A percentile compares a stretch with the other conserved stretches of the same genome.
These are phyloP conservation scores for Drosophila carrolli DNA, from an alignment of 1,140 invertebrate genomes.

Conservation along the genomic window DNA sequence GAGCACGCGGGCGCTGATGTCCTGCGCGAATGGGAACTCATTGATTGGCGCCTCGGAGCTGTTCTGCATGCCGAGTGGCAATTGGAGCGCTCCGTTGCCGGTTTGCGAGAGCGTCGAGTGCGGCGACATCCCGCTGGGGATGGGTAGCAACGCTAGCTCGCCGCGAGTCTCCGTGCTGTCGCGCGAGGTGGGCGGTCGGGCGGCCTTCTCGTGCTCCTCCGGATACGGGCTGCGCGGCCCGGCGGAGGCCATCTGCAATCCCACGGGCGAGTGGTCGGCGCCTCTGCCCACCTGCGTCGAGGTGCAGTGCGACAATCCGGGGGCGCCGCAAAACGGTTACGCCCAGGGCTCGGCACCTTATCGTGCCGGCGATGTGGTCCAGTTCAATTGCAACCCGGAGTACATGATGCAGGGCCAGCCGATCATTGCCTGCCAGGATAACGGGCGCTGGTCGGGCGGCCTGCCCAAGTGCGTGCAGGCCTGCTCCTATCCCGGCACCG, in stretches of 20 bases:
- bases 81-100: conserved; percentile 92
- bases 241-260: conserved; percentile 90
- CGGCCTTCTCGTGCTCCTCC: conserved; percentile 91
- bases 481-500: conserved; percentile 93
- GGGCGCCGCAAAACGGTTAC: conserved; percentile 90
- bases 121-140: conserved; percentile 87
- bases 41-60: conserved; percentile 90
- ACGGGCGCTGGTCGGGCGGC: conserved; percentile 93
- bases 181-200: conserved; percentile 90
- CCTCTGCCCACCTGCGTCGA: conserved; percentile 91
- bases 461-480: conserved; percentile 93
- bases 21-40: conserved; percentile 92
- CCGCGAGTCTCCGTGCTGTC: conserved; percentile 90
- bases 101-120: conserved; percentile 93
- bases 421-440: conserved; percentile 94
- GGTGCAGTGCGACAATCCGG: conserved; percentile 90
- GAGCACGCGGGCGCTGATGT: conserved; percentile 90
- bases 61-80: conserved; percentile 91
- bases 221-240: conserved; percentile 92
- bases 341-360: conserved; percentile 90
- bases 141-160: conserved; percentile 85
- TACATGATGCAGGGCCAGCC: conserved; percentile 95
- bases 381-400: conserved; percentile 94
- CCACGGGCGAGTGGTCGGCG: conserved; percentile 92
- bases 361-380: conserved; percentile 92